These are phyloP conservation scores for Drosophila aff. DNA, from an alignment of 1,140 invertebrate species.

Conservation along the genomic window DNA sequence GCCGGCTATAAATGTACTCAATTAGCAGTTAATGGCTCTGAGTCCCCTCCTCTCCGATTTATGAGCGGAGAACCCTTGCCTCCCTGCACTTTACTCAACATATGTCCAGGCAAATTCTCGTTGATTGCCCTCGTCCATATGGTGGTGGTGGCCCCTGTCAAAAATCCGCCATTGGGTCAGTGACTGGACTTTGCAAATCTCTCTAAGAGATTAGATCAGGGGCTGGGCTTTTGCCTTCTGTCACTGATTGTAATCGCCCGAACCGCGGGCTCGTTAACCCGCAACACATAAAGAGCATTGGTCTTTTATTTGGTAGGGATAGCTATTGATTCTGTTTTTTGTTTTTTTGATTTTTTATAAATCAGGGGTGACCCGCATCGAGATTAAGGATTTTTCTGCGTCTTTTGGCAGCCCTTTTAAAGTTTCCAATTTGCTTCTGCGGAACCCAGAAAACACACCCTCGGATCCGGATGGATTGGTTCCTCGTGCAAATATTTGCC, in stretches of 20 bases:
- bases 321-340: slow-evolving; percentile 38
- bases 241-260: slow-evolving; percentile 76
- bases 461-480: slow-evolving; percentile 42
- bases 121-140: slow-evolving; percentile 67
- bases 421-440: slow-evolving; percentile 34
- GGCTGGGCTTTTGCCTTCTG: slow-evolving; percentile 66
- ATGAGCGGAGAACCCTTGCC: slow-evolving; percentile 10
- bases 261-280: slow-evolving; percentile 72
- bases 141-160: slow-evolving; percentile 36
- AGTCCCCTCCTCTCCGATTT: slow-evolving; percentile 16
- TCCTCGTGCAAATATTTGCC: slow-evolving; percentile 68
- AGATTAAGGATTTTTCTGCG: slow-evolving; percentile 49
- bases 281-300: slow-evolving; percentile 59
- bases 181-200: slow-evolving; percentile 45
- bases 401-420: slow-evolving; percentile 58
- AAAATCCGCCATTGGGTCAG: slow-evolving; percentile 58
- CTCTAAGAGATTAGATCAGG: slow-evolving; percentile 52
- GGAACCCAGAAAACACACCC: slow-evolving; percentile 15
- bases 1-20: slow-evolving; percentile 41
- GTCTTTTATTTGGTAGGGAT: slow-evolving; percentile 55
- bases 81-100: slow-evolving; percentile 61
- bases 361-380: slow-evolving; percentile 72
- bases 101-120: slow-evolving; percentile 64
- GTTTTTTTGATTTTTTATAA: slow-evolving; percentile 46
- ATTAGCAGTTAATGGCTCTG: slow-evolving; percentile 53